phyloP scores from a whole-genome alignment of 2,113 vertebrate genomes.

The Brevimyrus niger region DNA sequence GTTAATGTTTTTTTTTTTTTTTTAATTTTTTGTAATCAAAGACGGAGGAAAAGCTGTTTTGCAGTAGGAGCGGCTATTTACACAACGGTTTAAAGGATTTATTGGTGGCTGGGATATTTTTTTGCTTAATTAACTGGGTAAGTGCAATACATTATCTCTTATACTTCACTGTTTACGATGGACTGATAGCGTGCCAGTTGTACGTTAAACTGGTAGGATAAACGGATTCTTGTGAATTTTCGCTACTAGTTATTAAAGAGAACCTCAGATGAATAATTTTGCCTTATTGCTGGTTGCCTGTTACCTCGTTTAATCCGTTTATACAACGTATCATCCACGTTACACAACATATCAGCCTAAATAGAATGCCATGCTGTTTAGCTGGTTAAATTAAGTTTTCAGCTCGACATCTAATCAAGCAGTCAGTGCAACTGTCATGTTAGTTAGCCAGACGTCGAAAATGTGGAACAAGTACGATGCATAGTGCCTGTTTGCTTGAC shows the following conservation, averaged over 20 bases:
- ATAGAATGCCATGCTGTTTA: not conserved
- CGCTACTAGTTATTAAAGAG: not conserved
- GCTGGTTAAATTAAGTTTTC: not conserved
- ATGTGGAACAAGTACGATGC: not conserved
- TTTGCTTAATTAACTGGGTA: slow-evolving; percentile 11
- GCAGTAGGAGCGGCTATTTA: slow-evolving; percentile 13
- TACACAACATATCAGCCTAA: not conserved
- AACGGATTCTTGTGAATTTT: not conserved
- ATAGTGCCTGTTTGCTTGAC: not conserved
- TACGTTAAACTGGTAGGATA: not conserved
- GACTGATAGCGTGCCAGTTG: not conserved
- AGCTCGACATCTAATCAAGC: not conserved
- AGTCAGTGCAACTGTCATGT: not conserved
- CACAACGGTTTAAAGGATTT: slow-evolving; percentile 12
- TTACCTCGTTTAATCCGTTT: not conserved
- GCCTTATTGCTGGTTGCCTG: not conserved
- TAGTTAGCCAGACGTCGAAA: not conserved
- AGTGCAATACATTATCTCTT: not conserved
- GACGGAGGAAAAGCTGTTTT: slow-evolving; percentile 9
- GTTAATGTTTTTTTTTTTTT: slow-evolving; percentile 17
- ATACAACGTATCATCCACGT: not conserved
- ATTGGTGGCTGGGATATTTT: slow-evolving; percentile 7
- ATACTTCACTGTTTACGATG: not conserved
- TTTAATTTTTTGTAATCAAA: slow-evolving; percentile 15
- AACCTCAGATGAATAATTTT: not conserved